Evolutionary conservation across 64 coral and sea anemone genomes (phyloP).

Genomic region (Catalaphyllia jardinei): DNA sequence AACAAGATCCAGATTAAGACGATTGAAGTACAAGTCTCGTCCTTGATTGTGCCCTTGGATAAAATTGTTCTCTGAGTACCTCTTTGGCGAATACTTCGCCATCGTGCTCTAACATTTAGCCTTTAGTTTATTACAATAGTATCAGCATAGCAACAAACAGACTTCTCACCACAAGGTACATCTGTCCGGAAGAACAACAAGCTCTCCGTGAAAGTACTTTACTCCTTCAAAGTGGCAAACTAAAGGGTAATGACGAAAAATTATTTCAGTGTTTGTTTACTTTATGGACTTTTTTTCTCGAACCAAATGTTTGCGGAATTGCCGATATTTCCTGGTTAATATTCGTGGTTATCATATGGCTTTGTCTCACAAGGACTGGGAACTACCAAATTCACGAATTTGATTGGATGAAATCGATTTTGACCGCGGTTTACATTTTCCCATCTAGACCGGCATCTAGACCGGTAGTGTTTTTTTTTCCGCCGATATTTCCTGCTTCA

Average conservation of each 20-base stretch:
- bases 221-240: constrained; percentile 63
- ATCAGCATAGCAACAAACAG: not conserved
- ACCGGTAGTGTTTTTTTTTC: too few species aligned
- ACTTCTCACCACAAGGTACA: constrained; percentile 68
- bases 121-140: not conserved
- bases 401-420: too few species aligned
- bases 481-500: too few species aligned
- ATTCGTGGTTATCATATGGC: too few species aligned
- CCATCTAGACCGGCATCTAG: too few species aligned
- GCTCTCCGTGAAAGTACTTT: constrained; percentile 67
- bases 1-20: too few species aligned
- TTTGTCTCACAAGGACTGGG: too few species aligned
- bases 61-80: not conserved
- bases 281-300: too few species aligned
- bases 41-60: not conserved
- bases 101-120: not conserved
- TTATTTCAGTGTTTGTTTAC: not conserved
- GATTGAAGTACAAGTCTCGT: too few species aligned
- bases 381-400: too few species aligned
- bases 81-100: not conserved
- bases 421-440: too few species aligned
- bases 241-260: not conserved
- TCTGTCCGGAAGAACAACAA: constrained; percentile 64
- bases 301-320: not conserved
- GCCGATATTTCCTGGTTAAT: not conserved